Evolutionary conservation across 2,888 invertebrate genomes (phyloP).

Genomic region (Crepidodera aurea): DNA sequence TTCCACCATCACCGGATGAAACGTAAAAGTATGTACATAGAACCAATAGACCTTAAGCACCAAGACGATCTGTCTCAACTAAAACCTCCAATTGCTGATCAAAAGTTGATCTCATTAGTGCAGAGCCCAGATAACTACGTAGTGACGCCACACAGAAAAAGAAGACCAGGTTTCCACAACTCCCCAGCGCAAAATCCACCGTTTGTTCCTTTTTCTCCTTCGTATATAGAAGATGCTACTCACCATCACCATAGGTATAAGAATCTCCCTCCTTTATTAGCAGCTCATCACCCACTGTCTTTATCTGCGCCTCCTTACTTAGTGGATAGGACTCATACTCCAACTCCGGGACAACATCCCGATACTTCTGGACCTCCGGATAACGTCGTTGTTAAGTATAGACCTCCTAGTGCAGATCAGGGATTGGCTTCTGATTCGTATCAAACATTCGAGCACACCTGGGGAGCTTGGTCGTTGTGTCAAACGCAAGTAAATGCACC

Average conservation of each 20-base stretch:
- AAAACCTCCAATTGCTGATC: slow-evolving; percentile 70
- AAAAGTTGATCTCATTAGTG: slow-evolving; percentile 73
- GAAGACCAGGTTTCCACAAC: slow-evolving; percentile 87
- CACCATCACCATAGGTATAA: slow-evolving; percentile 70
- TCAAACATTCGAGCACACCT: slow-evolving; percentile 63
- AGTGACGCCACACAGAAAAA: slow-evolving; percentile 86
- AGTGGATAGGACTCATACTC: slow-evolving; percentile 70
- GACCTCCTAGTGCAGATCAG: slow-evolving; percentile 76
- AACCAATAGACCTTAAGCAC: slow-evolving; percentile 76
- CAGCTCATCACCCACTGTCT: slow-evolving; percentile 73
- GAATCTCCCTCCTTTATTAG: slow-evolving; percentile 65
- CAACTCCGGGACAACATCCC: slow-evolving; percentile 64
- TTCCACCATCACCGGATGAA: slow-evolving; percentile 65
- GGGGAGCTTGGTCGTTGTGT: slow-evolving; percentile 73
- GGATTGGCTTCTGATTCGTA: slow-evolving; percentile 64
- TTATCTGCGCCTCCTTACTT: slow-evolving; percentile 78
- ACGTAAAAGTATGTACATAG: slow-evolving; percentile 69
- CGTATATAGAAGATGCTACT: slow-evolving; percentile 76
- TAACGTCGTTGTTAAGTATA: slow-evolving; percentile 68
- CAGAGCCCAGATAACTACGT: slow-evolving; percentile 83
- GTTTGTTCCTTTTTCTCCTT: slow-evolving; percentile 82
- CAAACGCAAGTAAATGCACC: slow-evolving; percentile 70
- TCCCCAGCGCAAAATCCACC: slow-evolving; percentile 88
- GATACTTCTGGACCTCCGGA: slow-evolving; percentile 61
- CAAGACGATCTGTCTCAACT: slow-evolving; percentile 73